Conservation (phyloP, 2,113 vertebrate species). For the Hucho hucho region DNA sequence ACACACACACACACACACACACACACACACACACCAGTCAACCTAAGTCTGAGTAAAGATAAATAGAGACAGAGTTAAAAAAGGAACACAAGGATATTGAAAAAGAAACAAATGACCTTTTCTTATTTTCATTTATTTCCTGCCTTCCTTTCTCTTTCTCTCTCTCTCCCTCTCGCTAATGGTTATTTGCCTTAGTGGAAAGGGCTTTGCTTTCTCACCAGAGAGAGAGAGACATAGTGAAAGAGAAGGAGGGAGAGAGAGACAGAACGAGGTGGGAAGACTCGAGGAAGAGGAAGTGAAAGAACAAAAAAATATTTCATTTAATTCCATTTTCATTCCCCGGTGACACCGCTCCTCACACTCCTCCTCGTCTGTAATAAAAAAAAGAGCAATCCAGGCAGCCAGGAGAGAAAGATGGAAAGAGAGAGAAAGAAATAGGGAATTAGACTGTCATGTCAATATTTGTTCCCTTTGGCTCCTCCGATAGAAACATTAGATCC, state of each 20-base stretch:
- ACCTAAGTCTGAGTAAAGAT: slow-evolving; percentile 59
- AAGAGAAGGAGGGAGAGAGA: slow-evolving; percentile 16
- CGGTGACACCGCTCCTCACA: not conserved
- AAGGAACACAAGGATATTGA: slow-evolving; percentile 69
- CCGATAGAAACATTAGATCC: not conserved
- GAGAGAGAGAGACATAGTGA: slow-evolving; percentile 50
- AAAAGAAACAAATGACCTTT: slow-evolving; percentile 77
- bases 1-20: slow-evolving; percentile 15
- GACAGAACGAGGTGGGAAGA: not conserved
- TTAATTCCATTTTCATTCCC: slow-evolving; percentile 32
- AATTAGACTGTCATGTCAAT: slow-evolving; percentile 66
- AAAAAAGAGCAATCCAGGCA: not conserved
- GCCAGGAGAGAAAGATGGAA: slow-evolving; percentile 8
- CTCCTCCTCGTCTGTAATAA: slow-evolving; percentile 48
- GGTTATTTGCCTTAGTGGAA: slow-evolving; percentile 81
- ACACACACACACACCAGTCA: slow-evolving; percentile 18
- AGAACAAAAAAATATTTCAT: slow-evolving; percentile 69
- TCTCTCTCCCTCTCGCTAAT: slow-evolving; percentile 65
- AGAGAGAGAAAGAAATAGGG: slow-evolving; percentile 36
- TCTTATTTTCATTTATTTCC: slow-evolving; percentile 65
- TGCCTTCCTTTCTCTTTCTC: slow-evolving; percentile 29
- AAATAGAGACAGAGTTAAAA: slow-evolving; percentile 64
- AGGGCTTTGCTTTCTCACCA: slow-evolving; percentile 78
- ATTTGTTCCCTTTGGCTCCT: slow-evolving; percentile 70
- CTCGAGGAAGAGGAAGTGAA: too few species aligned